phyloP scores from a whole-genome alignment of 1,140 invertebrate species.

The Venustaconcha ellipsiformis region DNA sequence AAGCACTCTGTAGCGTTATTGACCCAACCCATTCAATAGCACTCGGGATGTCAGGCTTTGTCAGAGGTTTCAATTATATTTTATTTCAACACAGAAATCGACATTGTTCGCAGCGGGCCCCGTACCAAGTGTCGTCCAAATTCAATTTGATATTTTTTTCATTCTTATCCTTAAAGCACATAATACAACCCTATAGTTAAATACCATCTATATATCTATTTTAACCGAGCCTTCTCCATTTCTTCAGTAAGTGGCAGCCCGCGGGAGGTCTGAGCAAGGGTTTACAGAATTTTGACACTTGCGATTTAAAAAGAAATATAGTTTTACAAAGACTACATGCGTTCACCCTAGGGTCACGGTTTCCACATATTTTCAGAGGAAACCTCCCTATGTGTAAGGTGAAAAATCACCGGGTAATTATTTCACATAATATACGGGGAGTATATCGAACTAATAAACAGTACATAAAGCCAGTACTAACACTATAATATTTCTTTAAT shows the following conservation, averaged over 20 bases:
- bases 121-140: slow-evolving; percentile 14
- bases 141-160: slow-evolving; percentile 17
- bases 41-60: slow-evolving; percentile 15
- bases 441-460: no score
- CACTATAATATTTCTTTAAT: no score
- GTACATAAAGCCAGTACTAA: no score
- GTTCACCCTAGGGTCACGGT: slow-evolving; percentile 6
- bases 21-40: slow-evolving; percentile 17
- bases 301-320: slow-evolving; percentile 25
- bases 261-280: slow-evolving; percentile 24
- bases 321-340: slow-evolving; percentile 13
- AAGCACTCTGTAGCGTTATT: slow-evolving; percentile 7
- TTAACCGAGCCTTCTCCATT: neutral
- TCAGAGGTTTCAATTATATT: slow-evolving; percentile 36
- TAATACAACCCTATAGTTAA: slow-evolving; percentile 17
- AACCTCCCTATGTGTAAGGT: slow-evolving; percentile 20
- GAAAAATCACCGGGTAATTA: slow-evolving; percentile 23
- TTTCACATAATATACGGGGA: neutral
- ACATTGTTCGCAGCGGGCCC: slow-evolving; percentile 14
- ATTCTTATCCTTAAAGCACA: slow-evolving; percentile 17
- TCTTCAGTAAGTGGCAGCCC: slow-evolving; percentile 1
- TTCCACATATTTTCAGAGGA: slow-evolving; percentile 29
- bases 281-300: slow-evolving; percentile 35
- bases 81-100: slow-evolving; percentile 13
- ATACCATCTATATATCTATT: slow-evolving; percentile 10